Evolutionary conservation across 1,140 invertebrate genomes (phyloP).

Genomic region (Eumeta japonica): DNA sequence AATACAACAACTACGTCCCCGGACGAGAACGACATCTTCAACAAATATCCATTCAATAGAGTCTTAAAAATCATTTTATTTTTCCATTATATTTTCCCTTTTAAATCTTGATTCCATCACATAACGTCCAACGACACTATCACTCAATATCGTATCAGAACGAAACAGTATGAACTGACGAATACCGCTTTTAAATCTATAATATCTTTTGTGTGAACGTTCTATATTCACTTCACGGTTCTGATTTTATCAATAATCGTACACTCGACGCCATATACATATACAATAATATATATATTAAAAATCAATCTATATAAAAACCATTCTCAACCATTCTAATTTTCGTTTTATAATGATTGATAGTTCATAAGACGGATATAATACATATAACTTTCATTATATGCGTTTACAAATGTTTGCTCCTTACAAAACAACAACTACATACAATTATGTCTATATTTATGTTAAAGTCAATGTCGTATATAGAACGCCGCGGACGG

Average conservation of each 20-base stretch:
- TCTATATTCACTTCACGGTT: too few species aligned
- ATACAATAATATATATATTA: constrained; percentile 49
- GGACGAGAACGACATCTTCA: constrained; percentile 48
- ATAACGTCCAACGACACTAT: constrained; percentile 48
- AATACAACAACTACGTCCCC: constrained; percentile 56
- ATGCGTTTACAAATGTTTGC: constrained; percentile 40
- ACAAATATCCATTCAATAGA: constrained; percentile 56
- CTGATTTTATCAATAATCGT: constrained; percentile 14
- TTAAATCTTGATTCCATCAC: constrained; percentile 45
- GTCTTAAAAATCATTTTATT: constrained; percentile 55
- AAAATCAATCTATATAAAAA: constrained; percentile 54
- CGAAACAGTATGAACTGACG: too few species aligned
- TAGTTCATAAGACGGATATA: constrained; percentile 56
- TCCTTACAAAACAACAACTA: constrained; percentile 56
- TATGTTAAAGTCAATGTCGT: constrained; percentile 29
- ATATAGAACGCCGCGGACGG: constrained; percentile 21
- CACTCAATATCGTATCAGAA: too few species aligned
- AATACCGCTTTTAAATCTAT: too few species aligned
- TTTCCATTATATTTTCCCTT: too few species aligned
- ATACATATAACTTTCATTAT: constrained; percentile 51
- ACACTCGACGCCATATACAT: constrained; percentile 29
- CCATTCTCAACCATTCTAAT: constrained; percentile 44
- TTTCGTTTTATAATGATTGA: constrained; percentile 36
- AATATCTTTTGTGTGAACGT: too few species aligned
- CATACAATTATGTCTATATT: constrained; percentile 41